Base-by-base conservation (phyloP, 2,113 vertebrate genomes). In the Odontesthes bonariensis region DNA sequence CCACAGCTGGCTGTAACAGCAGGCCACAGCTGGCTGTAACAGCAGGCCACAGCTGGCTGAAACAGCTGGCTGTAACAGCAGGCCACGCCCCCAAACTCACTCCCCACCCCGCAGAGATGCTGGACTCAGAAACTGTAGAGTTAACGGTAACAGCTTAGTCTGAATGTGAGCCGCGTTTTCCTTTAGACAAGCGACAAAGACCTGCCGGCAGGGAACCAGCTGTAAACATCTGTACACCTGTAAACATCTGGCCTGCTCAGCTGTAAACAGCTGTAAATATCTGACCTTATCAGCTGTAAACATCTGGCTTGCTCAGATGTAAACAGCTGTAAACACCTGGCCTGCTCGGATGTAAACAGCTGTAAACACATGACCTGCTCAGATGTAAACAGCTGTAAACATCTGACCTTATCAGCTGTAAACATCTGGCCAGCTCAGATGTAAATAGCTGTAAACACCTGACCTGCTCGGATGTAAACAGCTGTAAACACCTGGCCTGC, bases 101-200 rank as follows among this genome's bases (percentile, higher is more conserved):
- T 27, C 58, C 62, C 12, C 8, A 55, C 63, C n/a, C 57, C 58
- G 40, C 75, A 70, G 33, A 65, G 59, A 53, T 73, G 27, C 60
- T 86, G 32, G 47, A 56, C 73, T 57, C 69, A 16, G 46, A 78
- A 69, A 71, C 71, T 75, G 73, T 78, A 85, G 53, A 75, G 56
- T 54, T 64, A 64, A 69, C 19, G 5, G 0, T 22, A 68, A 46
- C 9, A 42, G 31, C 10, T 69, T 53, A 55, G 63, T 77, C 42
- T 42, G 8, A 68, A 59, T 27, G 16, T 23, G 56, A 72, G 22
- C 35, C 31, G 52, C 49, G 13, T 71, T 42, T 22, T 31, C 13
- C 17, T 61, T 67, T 40, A 38, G 40, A 68, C 38, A 57, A 47
- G 27, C 51, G 23, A 67, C 23, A 57, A 4, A 31, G 7, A 64